Conservation (phyloP, 2,113 vertebrate genomes). For the Oophaga pumilio region DNA sequence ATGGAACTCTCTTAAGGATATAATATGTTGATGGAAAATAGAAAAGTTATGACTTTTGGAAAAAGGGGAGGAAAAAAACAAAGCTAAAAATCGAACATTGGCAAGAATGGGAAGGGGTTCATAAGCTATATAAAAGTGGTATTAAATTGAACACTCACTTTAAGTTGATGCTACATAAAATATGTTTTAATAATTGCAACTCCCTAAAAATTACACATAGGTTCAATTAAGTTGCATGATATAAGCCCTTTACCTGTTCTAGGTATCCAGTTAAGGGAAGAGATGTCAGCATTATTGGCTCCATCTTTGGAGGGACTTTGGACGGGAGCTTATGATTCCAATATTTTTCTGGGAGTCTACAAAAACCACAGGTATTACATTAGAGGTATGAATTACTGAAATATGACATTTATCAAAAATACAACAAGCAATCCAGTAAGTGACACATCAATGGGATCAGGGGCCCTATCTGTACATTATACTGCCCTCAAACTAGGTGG, state of each 20-base stretch:
- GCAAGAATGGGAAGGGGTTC: too few relatives aligned
- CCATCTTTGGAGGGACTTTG: conserved; percentile 86
- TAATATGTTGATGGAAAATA: too few relatives aligned
- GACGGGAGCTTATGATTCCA: conserved; percentile 83
- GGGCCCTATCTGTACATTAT: too few relatives aligned
- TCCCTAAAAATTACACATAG: background rate
- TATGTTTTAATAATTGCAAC: background rate
- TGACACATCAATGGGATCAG: too few relatives aligned
- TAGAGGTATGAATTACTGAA: background rate
- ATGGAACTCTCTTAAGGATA: too few relatives aligned
- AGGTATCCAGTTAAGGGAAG: conserved; percentile 90
- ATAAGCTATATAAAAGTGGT: too few relatives aligned
- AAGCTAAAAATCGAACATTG: too few relatives aligned
- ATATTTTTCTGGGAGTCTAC: conserved; percentile 84
- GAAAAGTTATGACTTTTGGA: too few relatives aligned
- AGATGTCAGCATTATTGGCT: conserved; percentile 80
- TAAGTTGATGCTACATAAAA: background rate
- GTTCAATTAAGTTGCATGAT: background rate
- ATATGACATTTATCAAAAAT: background rate
- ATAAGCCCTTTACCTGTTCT: conserved; percentile 79
- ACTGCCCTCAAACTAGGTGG: too few relatives aligned
- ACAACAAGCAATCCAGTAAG: too few relatives aligned
- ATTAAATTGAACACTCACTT: background rate
- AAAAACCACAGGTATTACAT: background rate
- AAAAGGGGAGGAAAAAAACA: too few relatives aligned